Evolutionary conservation across 64 coral and sea anemone genomes (phyloP), one percentile per base, ranked within the genome.

Genomic region (Pocillopora damicornis): DNA sequence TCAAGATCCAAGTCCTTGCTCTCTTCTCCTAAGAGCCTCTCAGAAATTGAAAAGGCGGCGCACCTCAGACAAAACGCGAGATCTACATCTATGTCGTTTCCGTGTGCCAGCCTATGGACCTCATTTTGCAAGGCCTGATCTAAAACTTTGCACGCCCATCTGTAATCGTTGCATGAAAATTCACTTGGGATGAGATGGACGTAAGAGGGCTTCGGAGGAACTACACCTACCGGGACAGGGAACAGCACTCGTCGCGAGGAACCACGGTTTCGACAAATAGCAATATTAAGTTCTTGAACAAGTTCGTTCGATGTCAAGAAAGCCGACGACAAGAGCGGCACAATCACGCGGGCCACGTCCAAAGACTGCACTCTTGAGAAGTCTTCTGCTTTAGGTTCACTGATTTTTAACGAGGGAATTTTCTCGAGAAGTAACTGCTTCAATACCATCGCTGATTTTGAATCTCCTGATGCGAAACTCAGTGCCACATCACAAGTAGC

Each of bases 231-330:
- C 12, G 58, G 60, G 18, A 95, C 76, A 59, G 90, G 87, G 36
- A 83, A 92, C 65, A 95, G 64, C 36, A 95, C 77, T 76, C 80
- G 75, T 4, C 79, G 69, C 11, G 80, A 69, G 22, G 76, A 61
- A 15, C 79, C 88, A 17, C 94, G 94, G 63, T 95, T 91, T 12
- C 94, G 76, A 36, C 76, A 87, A 61, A 95, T 87, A 1, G 90
- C 94, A 75, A 95, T 95, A 76, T 95, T 95, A 9, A 95, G 60
- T 63, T 95, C 94, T 45, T 95, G 87, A 15, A 95, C 90, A 13
- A 95, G 88, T 78, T 95, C 90, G 11, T 75, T 92, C 0, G 90
- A 85, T 59, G 65, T 59, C 16, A 95, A n/a, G 37, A 81, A 95
- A 16, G 90, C 90, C 1, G 87, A 66, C 10, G 94, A 95, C 22